phyloP scores from a whole-genome alignment of 2,888 invertebrate species.

The Pandemis corylana region DNA sequence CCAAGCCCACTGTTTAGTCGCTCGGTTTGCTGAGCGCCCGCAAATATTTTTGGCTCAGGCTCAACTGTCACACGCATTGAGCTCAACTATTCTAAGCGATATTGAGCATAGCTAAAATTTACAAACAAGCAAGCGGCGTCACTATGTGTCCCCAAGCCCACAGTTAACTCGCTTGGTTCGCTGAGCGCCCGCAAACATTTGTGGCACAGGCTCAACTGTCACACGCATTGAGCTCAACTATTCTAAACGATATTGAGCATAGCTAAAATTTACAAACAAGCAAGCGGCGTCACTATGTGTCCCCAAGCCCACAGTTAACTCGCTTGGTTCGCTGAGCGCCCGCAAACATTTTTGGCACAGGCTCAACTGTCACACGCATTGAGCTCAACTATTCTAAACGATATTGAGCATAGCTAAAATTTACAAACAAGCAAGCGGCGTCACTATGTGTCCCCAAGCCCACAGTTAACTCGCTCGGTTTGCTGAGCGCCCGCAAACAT shows the following conservation, averaged over 20 bases:
- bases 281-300: no score
- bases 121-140: conserved; percentile 6
- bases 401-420: not conserved
- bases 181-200: conserved; percentile 68
- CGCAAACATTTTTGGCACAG: no score
- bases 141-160: conserved; percentile 17
- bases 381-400: conserved; percentile 52
- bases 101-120: not conserved
- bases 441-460: conserved; percentile 15
- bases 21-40: no score
- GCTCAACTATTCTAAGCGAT: no score
- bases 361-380: conserved; percentile 80
- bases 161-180: conserved; percentile 48
- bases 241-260: not conserved
- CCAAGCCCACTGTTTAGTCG: no score
- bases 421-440: conserved; percentile 10
- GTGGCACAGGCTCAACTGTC: conserved; percentile 81
- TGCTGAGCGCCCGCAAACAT: conserved; percentile 64
- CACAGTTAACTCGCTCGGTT: conserved; percentile 48
- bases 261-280: not conserved
- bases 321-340: no score
- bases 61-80: no score
- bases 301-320: no score
- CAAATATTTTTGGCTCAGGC: no score
- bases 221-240: conserved; percentile 71